Conservation (phyloP, 2,888 invertebrate species). For the Sphaeridia pumilis region DNA sequence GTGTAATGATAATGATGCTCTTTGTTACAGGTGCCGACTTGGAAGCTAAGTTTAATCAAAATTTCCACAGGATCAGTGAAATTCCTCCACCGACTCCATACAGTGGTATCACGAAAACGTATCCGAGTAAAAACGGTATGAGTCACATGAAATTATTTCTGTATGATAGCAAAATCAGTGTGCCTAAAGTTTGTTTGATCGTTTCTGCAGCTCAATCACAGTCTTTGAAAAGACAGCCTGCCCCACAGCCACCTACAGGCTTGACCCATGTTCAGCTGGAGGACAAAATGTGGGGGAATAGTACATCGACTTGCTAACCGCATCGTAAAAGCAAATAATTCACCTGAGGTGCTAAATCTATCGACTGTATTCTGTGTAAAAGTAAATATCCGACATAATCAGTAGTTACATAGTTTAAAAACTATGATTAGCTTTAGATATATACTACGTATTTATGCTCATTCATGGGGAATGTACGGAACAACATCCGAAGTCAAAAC, state of each 20-base stretch:
- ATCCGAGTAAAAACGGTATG: conserved; percentile 54
- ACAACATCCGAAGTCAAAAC: no score
- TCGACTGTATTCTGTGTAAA: no score
- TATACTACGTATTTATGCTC: no score
- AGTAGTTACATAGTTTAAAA: no score
- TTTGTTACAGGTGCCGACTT: conserved; percentile 45
- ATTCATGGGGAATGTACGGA: no score
- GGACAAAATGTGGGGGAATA: conserved; percentile 47
- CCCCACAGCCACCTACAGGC: conserved; percentile 48
- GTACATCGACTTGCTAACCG: conserved; percentile 43
- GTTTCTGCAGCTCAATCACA: conserved; percentile 38
- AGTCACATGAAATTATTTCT: not conserved
- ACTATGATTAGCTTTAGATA: no score
- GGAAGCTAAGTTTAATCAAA: conserved; percentile 54
- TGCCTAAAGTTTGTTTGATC: not conserved
- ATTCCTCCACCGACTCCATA: conserved; percentile 62
- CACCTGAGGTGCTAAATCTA: conserved; percentile 1
- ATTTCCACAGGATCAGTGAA: conserved; percentile 50
- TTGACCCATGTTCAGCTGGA: conserved; percentile 46
- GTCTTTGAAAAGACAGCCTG: conserved; percentile 46
- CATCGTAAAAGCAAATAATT: not conserved
- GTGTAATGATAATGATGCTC: not conserved
- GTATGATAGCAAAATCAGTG: not conserved
- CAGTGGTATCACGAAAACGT: conserved; percentile 53
- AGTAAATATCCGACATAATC: no score